Conservation (phyloP, 1,140 invertebrate genomes). For the Cephus cinctus region DNA sequence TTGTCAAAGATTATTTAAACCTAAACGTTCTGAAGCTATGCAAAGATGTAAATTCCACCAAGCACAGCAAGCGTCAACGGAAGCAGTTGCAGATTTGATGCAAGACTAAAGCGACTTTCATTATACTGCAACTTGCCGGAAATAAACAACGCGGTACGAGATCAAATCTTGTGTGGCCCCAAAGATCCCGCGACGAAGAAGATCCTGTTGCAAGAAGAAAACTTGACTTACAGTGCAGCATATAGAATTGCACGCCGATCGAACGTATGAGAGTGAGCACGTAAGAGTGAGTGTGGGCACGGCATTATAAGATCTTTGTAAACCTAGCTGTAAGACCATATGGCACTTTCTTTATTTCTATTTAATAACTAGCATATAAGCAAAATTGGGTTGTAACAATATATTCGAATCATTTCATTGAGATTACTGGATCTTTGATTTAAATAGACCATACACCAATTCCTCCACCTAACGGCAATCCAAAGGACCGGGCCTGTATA, state of each 20-base stretch:
- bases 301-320: too few species aligned
- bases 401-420: too few species aligned
- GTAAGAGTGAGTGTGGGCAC: too few species aligned
- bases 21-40: not conserved
- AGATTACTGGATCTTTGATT: too few species aligned
- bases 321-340: too few species aligned
- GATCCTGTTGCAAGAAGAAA: slow-evolving; percentile 1
- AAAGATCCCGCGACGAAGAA: slow-evolving; percentile 3
- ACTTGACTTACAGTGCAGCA: slow-evolving; percentile 1
- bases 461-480: too few species aligned
- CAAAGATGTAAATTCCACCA: not conserved
- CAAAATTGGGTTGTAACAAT: too few species aligned
- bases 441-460: too few species aligned
- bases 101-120: not conserved
- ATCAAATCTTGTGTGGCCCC: slow-evolving; percentile 6
- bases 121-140: slow-evolving; percentile 7
- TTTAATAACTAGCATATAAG: too few species aligned
- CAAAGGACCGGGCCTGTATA: too few species aligned
- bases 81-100: slow-evolving; percentile 1
- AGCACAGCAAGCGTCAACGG: not conserved
- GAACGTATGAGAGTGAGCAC: too few species aligned
- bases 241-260: slow-evolving; percentile 2
- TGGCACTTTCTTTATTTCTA: too few species aligned
- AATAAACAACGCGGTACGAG: not conserved
- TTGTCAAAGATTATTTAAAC: not conserved